These are phyloP conservation scores for Apodemia zela DNA, from an alignment of 2,888 invertebrate species.

Conservation along the genomic window DNA sequence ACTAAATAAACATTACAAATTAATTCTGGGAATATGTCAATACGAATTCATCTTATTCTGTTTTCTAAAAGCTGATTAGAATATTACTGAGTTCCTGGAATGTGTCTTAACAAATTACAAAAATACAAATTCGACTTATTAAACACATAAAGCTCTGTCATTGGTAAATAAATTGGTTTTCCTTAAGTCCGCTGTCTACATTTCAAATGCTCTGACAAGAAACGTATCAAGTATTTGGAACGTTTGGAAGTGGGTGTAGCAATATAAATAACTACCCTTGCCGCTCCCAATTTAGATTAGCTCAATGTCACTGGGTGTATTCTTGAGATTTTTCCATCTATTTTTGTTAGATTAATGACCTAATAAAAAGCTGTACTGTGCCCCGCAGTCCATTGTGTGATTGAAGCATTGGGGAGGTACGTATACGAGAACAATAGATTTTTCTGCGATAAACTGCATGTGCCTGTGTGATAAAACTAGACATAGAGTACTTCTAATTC, in stretches of 20 bases:
- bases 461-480: too few species aligned
- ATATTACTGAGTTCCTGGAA: too few species aligned
- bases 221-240: conserved; percentile 29
- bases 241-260: conserved; percentile 50
- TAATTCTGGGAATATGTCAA: too few species aligned
- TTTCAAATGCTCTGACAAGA: conserved; percentile 32
- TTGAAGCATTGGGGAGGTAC: too few species aligned
- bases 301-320: conserved; percentile 62
- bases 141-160: background rate
- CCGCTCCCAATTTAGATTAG: conserved; percentile 50
- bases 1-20: too few species aligned
- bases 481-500: too few species aligned
- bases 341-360: conserved; percentile 16
- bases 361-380: background rate
- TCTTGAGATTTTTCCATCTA: conserved; percentile 9
- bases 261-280: conserved; percentile 70
- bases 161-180: background rate
- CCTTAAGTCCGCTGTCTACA: background rate
- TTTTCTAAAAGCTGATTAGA: too few species aligned
- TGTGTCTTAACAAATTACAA: background rate
- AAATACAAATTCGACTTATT: background rate
- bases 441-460: too few species aligned
- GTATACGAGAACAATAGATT: too few species aligned
- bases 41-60: too few species aligned
- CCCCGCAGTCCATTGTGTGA: too few species aligned